phyloP scores from a whole-genome alignment of 2,797 vertebrate species.

The Sebastolobus alascanus region DNA sequence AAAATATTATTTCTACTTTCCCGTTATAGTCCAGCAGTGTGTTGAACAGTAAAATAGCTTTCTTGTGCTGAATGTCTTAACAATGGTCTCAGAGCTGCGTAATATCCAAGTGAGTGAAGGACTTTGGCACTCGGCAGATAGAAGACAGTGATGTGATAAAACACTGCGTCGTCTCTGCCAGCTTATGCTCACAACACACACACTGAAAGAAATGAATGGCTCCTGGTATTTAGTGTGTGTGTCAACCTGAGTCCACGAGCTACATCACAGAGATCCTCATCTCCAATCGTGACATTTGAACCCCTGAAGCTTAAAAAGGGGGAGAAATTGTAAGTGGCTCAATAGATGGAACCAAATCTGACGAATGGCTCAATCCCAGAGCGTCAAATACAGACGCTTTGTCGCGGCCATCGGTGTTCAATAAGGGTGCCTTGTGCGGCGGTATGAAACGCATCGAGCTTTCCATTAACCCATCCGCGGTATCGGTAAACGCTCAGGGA shows the following conservation, averaged over 20 bases:
- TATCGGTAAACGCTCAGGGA: rapidly evolving
- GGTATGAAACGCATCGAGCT: too few species aligned
- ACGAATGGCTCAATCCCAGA: conserved; percentile 19
- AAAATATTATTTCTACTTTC: conserved; percentile 11
- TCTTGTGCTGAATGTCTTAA: conserved; percentile 25
- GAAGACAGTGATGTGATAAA: conserved; percentile 30
- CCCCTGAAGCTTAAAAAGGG: conserved; percentile 13
- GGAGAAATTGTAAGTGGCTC: conserved; percentile 24
- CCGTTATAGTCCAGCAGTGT: conserved; percentile 10
- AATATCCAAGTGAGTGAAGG: conserved; percentile 33
- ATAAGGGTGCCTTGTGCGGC: too few species aligned
- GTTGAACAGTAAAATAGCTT: conserved; percentile 20
- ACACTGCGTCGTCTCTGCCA: conserved; percentile 33
- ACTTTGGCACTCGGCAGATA: conserved; percentile 60
- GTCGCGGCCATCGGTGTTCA: too few species aligned
- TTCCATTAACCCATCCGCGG: too few species aligned
- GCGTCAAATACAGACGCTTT: too few species aligned
- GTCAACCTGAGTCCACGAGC: conserved; percentile 60
- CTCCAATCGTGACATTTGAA: conserved; percentile 22
- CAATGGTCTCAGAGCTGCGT: conserved; percentile 31
- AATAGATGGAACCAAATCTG: background rate
- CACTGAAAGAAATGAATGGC: conserved; percentile 25
- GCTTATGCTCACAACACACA: conserved; percentile 42
- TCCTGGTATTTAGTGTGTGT: conserved; percentile 41
- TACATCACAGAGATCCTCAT: conserved; percentile 43